Base-by-base conservation (phyloP, 2,888 invertebrate species). In the Dendrolimus pini region DNA sequence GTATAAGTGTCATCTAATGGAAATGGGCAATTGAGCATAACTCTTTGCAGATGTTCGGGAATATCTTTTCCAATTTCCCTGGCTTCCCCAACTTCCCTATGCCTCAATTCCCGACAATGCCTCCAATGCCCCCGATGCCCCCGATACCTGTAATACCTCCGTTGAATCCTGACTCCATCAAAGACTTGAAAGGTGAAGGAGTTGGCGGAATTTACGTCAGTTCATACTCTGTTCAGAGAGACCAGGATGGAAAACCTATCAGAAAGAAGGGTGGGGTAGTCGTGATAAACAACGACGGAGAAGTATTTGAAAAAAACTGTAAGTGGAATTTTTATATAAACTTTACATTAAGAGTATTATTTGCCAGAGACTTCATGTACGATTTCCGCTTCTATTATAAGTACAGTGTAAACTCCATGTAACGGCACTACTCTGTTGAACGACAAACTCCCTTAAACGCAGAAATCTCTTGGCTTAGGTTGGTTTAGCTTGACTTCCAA, bases 101-200 rank as follows among this genome's bases (percentile, higher is more conserved):
- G 52, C 52, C 18, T 9, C 9, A 14, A 7, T 8, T 53, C 30
- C 53, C 10, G 1, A 56, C 54, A 13, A 18, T 52, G 60, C 41
- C 59, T 58, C 7, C 8, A 0, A 13, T 55, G n/a, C 53, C 30
- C 9, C 41, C 10, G 41, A 30, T n/a, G 52, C 55, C 7, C 41
- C 47, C 12, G 13, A 56, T 61, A 14, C 58, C 58, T 6, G 55
- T 60, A 13, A 57, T 63, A 8, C 64, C 61, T 2, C n/a, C 30
- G 6, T 47, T 47, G 12, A 7, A 12, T 47, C 9, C 47, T 47
- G 47, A 47, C 47, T 10, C 9, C 1, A 70, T 84, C 52, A 62
- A 60, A 41, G 70, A 68, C 7, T 57, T 59, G 2, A 64, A 61
- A 47, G 47, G 47, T 47, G 9, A 9, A 8, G 47, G 47, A 9